phyloP scores from a whole-genome alignment of 2,888 invertebrate genomes.

The Macrosoma leucophasiata region DNA sequence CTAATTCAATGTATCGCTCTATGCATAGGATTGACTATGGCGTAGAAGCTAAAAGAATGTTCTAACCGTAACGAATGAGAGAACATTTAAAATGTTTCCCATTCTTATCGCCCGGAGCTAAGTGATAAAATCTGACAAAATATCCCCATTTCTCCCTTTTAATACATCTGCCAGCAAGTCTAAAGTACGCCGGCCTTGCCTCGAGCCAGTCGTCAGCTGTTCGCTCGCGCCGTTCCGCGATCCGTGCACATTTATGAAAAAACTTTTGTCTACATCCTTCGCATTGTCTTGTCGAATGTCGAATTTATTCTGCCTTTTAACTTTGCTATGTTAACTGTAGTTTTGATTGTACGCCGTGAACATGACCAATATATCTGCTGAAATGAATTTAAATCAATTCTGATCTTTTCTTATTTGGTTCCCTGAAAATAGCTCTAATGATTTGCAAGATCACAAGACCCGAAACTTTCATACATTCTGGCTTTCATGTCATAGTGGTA shows the following conservation, averaged over 20 bases:
- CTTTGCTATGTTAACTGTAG: conserved; percentile 25
- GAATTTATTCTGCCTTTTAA: conserved; percentile 40
- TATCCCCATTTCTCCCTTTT: conserved; percentile 59
- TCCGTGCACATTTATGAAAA: conserved; percentile 71
- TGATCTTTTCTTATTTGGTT: too few species aligned
- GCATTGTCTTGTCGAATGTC: conserved; percentile 52
- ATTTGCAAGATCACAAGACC: too few species aligned
- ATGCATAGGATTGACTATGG: too few species aligned
- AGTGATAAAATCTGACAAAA: conserved; percentile 58
- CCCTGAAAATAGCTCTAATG: too few species aligned
- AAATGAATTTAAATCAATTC: too few species aligned
- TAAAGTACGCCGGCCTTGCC: conserved; percentile 47
- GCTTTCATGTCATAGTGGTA: too few species aligned
- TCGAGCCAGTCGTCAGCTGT: conserved; percentile 66
- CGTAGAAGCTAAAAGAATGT: too few species aligned
- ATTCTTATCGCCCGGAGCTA: conserved; percentile 51
- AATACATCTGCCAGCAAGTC: conserved; percentile 67
- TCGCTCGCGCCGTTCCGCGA: conserved; percentile 40
- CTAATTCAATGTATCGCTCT: too few species aligned
- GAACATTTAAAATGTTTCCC: conserved; percentile 27
- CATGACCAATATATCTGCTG: too few species aligned
- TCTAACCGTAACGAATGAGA: conserved; percentile 3
- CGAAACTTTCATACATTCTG: too few species aligned
- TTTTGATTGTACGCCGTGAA: too few species aligned
- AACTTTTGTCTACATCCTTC: conserved; percentile 62